phyloP scores from a whole-genome alignment of 2,113 vertebrate genomes.

The Rhea americana region DNA sequence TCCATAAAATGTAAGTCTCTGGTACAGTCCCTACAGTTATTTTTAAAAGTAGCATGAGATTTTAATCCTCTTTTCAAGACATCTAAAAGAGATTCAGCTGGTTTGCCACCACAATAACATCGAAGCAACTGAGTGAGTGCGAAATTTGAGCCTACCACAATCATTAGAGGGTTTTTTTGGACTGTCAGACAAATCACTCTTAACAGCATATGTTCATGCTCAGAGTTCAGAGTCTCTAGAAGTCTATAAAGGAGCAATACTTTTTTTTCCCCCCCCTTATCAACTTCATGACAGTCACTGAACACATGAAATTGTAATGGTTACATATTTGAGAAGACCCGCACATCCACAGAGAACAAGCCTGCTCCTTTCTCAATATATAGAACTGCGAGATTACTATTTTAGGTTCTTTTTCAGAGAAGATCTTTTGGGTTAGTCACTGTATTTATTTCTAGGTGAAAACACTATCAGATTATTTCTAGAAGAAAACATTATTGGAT shows the following conservation, averaged over 20 bases:
- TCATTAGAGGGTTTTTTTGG: background rate
- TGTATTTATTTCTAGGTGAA: background rate
- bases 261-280: conserved; percentile 14
- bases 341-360: background rate
- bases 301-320: background rate
- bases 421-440: background rate
- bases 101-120: background rate
- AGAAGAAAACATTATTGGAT: background rate
- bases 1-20: background rate
- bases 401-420: background rate
- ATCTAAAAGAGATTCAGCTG: conserved; percentile 9
- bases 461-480: background rate
- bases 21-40: background rate
- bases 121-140: background rate
- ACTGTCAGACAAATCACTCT: conserved; percentile 29
- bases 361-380: background rate
- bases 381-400: background rate
- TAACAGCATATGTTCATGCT: conserved; percentile 15
- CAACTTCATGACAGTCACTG: background rate
- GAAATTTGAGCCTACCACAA: conserved; percentile 10
- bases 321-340: background rate
- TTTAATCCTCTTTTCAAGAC: background rate
- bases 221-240: background rate
- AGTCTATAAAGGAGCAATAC: background rate
- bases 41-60: conserved; percentile 15